Percentiles rank a stretch among this genome's conserved stretches.
phyloP scores from a whole-genome alignment of 2,113 vertebrate species.

The Stegastes partitus region DNA sequence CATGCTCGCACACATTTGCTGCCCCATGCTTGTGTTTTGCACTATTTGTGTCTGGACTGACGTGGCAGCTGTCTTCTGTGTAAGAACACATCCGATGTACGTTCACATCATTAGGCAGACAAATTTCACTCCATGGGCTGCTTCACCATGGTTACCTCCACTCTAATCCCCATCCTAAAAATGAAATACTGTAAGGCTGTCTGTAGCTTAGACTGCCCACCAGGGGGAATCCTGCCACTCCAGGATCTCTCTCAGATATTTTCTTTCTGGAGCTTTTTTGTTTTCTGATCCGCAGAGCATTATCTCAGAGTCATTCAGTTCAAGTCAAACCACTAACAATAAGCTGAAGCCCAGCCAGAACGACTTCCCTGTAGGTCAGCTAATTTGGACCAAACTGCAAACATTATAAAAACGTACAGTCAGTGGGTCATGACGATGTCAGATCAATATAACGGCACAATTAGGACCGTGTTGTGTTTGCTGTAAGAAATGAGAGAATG shows the following conservation, averaged over 20 bases:
- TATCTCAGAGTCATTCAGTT: conserved; percentile 18
- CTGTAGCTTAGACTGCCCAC: conserved; percentile 25
- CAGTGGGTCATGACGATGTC: conserved; percentile 53
- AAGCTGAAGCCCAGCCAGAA: conserved; percentile 35
- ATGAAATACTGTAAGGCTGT: conserved; percentile 13
- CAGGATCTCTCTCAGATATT: conserved; percentile 17
- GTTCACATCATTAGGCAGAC: conserved; percentile 63
- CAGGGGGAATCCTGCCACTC: conserved; percentile 34
- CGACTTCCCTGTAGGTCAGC: conserved; percentile 23
- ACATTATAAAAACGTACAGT: conserved; percentile 10
- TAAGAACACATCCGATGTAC: conserved; percentile 12
- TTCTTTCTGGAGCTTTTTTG: conserved; percentile 11
- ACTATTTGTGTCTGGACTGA: conserved; percentile 28
- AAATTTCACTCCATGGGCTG: conserved; percentile 38
- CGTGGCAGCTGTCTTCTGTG: conserved; percentile 42
- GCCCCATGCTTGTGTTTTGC: not conserved
- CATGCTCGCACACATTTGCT: not conserved
- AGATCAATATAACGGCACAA: conserved; percentile 71
- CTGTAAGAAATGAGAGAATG: conserved; percentile 30
- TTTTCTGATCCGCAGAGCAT: conserved; percentile 12
- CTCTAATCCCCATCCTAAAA: conserved; percentile 23
- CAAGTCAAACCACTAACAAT: conserved; percentile 5
- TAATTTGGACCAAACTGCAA: conserved; percentile 2
- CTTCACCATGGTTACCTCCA: conserved; percentile 39
- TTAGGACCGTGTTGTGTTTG: conserved; percentile 50